These are phyloP conservation scores for Nestor notabilis DNA, from an alignment of 2,113 vertebrate species.

Conservation along the genomic window DNA sequence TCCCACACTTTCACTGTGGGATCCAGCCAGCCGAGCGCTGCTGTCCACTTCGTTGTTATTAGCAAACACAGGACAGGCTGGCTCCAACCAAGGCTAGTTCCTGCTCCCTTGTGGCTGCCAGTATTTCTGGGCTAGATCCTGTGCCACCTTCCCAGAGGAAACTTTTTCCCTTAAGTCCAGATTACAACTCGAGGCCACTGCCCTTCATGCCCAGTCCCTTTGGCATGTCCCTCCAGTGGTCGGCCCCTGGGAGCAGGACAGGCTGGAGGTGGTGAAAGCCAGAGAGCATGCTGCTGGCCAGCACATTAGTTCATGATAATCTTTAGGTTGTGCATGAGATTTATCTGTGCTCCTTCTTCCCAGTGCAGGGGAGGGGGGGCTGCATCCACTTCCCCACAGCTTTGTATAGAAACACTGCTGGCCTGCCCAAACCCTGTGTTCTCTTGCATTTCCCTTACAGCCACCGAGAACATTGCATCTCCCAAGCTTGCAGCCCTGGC, in stretches of 20 bases:
- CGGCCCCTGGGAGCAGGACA: neutral
- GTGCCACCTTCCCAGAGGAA: neutral
- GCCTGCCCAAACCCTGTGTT: neutral
- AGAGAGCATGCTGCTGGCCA: neutral
- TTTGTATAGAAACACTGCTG: neutral
- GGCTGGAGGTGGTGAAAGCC: neutral
- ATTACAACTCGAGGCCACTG: neutral
- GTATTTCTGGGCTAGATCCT: neutral
- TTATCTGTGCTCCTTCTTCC: neutral
- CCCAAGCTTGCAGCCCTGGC: neutral
- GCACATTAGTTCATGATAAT: neutral
- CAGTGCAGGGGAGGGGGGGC: neutral
- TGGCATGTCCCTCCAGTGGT: neutral
- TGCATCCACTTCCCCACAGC: neutral
- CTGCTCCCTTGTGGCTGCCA: neutral
- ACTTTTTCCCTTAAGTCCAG: neutral
- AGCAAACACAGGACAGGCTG: neutral
- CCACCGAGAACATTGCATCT: neutral
- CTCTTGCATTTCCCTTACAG: neutral
- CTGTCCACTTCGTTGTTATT: neutral
- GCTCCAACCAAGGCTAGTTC: neutral
- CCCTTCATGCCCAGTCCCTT: neutral
- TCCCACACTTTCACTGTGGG: accelerated
- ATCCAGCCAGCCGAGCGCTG: accelerated
- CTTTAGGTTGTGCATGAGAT: neutral